A percentile compares a stretch with the other conserved stretches of the same genome.
Evolutionary conservation across 2,888 invertebrate species (phyloP).

Genomic region (Alloscopus bannaensis): DNA sequence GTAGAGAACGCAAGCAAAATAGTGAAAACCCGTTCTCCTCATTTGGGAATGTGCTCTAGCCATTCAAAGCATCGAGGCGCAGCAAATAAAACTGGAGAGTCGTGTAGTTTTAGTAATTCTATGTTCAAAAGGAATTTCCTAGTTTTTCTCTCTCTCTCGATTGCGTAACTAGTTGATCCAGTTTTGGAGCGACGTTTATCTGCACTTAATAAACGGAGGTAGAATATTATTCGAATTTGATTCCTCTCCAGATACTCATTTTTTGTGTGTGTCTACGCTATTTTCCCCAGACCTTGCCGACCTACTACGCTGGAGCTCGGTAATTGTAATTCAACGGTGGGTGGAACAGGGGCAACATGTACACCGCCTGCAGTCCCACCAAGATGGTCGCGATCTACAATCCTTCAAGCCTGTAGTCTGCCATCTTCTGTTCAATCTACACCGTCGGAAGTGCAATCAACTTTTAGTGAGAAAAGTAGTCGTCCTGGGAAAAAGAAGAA

Average conservation of each 20-base stretch:
- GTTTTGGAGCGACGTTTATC: slow-evolving; percentile 37
- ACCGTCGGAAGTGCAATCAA: slow-evolving; percentile 72
- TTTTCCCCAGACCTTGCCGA: slow-evolving; percentile 67
- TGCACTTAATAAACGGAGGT: slow-evolving; percentile 46
- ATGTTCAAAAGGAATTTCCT: too few relatives aligned
- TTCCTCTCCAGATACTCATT: slow-evolving; percentile 56
- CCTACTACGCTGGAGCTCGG: slow-evolving; percentile 73
- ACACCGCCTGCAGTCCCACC: slow-evolving; percentile 72
- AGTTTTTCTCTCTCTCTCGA: too few relatives aligned
- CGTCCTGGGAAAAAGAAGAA: slow-evolving; percentile 71
- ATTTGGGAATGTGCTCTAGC: too few relatives aligned
- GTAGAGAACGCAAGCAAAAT: too few relatives aligned
- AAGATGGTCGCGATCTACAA: slow-evolving; percentile 72
- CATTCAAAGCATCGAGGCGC: too few relatives aligned
- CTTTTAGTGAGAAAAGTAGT: slow-evolving; percentile 71
- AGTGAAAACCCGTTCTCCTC: too few relatives aligned
- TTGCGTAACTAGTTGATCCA: not conserved
- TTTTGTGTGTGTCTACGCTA: slow-evolving; percentile 17
- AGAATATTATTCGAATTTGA: slow-evolving; percentile 46
- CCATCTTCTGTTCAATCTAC: slow-evolving; percentile 73
- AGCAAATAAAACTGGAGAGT: too few relatives aligned
- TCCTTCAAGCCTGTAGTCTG: slow-evolving; percentile 70
- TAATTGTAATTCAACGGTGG: slow-evolving; percentile 54
- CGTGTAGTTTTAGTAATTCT: too few relatives aligned
- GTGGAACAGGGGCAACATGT: slow-evolving; percentile 55